Evolutionary conservation across 2,888 invertebrate genomes (phyloP).

Genomic region (Dryococelus australis): DNA sequence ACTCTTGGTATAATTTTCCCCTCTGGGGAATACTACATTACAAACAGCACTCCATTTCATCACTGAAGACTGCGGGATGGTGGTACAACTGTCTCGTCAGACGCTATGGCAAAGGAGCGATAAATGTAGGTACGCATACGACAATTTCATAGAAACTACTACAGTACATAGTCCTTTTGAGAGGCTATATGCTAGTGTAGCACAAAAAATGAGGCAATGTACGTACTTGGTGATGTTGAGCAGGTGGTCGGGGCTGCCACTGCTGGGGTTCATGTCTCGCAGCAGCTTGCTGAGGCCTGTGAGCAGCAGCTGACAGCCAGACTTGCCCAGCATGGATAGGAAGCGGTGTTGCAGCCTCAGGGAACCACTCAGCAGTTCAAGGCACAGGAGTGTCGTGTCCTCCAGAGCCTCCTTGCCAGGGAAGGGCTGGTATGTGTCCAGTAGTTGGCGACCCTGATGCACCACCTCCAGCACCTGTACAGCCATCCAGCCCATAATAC

Average conservation of each 20-base stretch:
- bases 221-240: slow-evolving; percentile 74
- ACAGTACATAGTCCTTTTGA: too few species aligned
- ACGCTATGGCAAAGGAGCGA: too few species aligned
- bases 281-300: slow-evolving; percentile 83
- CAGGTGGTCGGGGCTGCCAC: slow-evolving; percentile 80
- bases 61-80: too few species aligned
- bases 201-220: not conserved
- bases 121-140: too few species aligned
- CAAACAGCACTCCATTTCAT: too few species aligned
- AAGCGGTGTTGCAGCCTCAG: slow-evolving; percentile 77
- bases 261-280: slow-evolving; percentile 77
- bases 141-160: too few species aligned
- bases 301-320: slow-evolving; percentile 71
- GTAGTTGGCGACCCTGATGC: slow-evolving; percentile 76
- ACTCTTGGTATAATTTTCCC: too few species aligned
- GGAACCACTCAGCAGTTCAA: slow-evolving; percentile 78
- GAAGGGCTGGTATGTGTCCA: slow-evolving; percentile 74
- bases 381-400: slow-evolving; percentile 71
- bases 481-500: not conserved
- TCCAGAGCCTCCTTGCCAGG: slow-evolving; percentile 75
- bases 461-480: slow-evolving; percentile 68
- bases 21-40: too few species aligned
- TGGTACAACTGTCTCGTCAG: too few species aligned
- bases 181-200: too few species aligned
- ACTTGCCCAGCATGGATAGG: slow-evolving; percentile 69